These are phyloP conservation scores for Tachypleus tridentatus DNA, from an alignment of 1,140 invertebrate species.

Conservation along the genomic window DNA sequence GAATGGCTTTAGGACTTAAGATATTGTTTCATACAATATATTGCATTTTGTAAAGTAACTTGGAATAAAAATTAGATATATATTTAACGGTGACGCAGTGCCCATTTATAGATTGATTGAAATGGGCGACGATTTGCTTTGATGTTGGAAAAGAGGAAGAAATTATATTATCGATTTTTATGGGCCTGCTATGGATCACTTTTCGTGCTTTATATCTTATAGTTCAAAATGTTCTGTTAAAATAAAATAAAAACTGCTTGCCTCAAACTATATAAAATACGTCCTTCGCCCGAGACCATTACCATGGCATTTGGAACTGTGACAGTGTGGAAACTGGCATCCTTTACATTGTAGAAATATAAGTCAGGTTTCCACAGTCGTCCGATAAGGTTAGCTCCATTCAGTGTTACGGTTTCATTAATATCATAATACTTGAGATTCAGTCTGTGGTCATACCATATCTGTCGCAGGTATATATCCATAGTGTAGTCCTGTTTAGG, in stretches of 20 bases:
- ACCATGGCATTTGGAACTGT: constrained; percentile 37
- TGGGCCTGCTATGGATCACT: no score
- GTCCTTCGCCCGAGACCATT: constrained; percentile 31
- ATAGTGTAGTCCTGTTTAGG: constrained; percentile 30
- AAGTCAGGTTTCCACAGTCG: constrained; percentile 37
- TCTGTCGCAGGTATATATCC: constrained; percentile 32
- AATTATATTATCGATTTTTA: no score
- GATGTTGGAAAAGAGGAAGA: no score
- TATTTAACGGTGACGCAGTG: no score
- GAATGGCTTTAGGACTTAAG: no score
- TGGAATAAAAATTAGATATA: no score
- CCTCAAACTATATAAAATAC: constrained; percentile 37
- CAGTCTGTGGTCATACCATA: constrained; percentile 31
- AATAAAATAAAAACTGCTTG: constrained; percentile 16
- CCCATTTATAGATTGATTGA: no score
- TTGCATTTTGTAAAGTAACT: no score
- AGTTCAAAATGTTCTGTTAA: neutral
- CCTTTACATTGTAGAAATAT: constrained; percentile 38
- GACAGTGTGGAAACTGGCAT: constrained; percentile 34
- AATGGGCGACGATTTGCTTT: no score
- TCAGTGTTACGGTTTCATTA: constrained; percentile 19
- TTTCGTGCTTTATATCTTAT: no score
- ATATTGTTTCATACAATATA: no score
- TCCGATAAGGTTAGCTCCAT: constrained; percentile 26
- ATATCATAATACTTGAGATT: constrained; percentile 14